These are phyloP conservation scores for Brienomyrus brachyistius DNA, from an alignment of 2,113 vertebrate species.

Conservation along the genomic window DNA sequence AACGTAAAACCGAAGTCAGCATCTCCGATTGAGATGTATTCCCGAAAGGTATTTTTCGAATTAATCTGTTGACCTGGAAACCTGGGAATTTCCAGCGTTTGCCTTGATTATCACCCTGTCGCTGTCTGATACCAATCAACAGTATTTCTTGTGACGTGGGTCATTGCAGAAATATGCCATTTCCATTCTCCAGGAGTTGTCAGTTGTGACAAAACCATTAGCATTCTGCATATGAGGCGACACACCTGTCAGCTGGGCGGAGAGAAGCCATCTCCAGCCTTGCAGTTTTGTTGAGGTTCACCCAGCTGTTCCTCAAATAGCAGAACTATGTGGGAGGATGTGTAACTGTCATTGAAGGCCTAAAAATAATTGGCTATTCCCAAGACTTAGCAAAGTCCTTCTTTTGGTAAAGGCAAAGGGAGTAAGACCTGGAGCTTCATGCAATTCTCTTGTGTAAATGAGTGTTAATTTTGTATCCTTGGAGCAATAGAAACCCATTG, in stretches of 20 bases:
- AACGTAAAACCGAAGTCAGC: neutral
- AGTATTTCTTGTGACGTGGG: neutral
- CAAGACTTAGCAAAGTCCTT: neutral
- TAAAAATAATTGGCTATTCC: slow-evolving; percentile 15
- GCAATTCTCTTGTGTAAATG: neutral
- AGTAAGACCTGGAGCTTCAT: neutral
- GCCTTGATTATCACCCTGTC: neutral
- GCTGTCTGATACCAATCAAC: neutral
- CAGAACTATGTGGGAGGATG: neutral
- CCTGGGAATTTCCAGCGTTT: neutral
- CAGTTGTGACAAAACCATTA: slow-evolving; percentile 9
- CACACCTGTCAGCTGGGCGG: neutral
- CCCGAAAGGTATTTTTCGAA: neutral
- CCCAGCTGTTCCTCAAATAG: slow-evolving; percentile 1
- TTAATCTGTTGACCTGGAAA: neutral
- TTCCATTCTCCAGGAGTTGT: neutral
- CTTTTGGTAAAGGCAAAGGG: neutral
- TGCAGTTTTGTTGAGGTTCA: neutral
- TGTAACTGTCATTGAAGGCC: neutral
- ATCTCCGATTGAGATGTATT: neutral
- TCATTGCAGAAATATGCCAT: neutral
- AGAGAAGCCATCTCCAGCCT: neutral
- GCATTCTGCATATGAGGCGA: neutral
- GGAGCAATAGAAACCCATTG: neutral
- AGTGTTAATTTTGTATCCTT: neutral